Percentiles rank a stretch among this genome's conserved stretches.
Evolutionary conservation across 2,113 vertebrate genomes (phyloP).

Genomic region (Conger conger): DNA sequence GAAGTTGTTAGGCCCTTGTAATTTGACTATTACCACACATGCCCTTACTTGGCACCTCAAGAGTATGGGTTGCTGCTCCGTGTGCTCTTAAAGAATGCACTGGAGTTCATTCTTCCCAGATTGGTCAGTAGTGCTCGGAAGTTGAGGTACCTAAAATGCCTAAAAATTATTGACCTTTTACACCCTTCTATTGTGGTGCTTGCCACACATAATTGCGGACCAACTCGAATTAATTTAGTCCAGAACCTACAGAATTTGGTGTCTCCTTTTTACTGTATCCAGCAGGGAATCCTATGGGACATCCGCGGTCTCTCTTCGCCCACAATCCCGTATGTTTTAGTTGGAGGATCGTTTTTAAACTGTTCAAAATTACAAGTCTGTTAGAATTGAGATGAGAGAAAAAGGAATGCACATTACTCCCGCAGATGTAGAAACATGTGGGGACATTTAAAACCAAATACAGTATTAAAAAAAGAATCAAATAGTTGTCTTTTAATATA

Average conservation of each 20-base stretch:
- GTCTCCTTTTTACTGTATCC: conserved; percentile 16
- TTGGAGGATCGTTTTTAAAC: conserved; percentile 34
- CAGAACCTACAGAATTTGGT: conserved; percentile 28
- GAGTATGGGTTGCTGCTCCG: conserved; percentile 38
- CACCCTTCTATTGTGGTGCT: conserved; percentile 1
- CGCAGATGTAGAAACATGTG: conserved; percentile 35
- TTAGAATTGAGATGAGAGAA: conserved; percentile 34
- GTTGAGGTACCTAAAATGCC: not conserved
- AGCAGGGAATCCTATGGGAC: conserved; percentile 14
- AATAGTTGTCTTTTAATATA: conserved; percentile 19
- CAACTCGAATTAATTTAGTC: conserved; percentile 38
- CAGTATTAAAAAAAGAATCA: conserved; percentile 25
- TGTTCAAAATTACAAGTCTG: conserved; percentile 41
- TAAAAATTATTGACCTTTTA: not conserved
- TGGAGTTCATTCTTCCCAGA: not conserved
- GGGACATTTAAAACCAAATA: conserved; percentile 30
- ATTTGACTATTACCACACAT: conserved; percentile 36
- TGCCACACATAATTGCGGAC: conserved; percentile 25
- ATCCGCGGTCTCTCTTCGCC: conserved; percentile 14
- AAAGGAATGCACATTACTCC: conserved; percentile 28
- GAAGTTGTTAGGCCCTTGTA: conserved; percentile 47
- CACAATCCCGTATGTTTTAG: conserved; percentile 31
- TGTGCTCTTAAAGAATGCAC: conserved; percentile 1
- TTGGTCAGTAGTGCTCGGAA: not conserved
- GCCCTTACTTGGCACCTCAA: conserved; percentile 44